These are phyloP conservation scores for Samia ricini DNA, from an alignment of 1,140 invertebrate species.

Conservation along the genomic window DNA sequence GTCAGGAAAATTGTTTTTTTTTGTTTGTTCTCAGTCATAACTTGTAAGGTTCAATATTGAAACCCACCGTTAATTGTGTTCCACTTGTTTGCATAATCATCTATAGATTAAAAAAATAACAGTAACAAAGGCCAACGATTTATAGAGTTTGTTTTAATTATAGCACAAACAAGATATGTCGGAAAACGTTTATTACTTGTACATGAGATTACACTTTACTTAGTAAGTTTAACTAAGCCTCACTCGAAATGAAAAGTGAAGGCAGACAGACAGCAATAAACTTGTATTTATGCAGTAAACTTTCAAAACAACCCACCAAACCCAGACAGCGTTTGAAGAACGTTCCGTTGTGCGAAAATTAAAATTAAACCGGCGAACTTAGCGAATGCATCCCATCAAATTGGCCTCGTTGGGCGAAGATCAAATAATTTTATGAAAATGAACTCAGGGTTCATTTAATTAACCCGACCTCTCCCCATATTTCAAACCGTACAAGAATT, in stretches of 20 bases:
- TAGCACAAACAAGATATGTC: conserved; percentile 1
- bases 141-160: neutral
- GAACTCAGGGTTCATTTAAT: conserved; percentile 70
- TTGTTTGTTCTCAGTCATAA: no score
- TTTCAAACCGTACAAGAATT: conserved; percentile 72
- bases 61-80: no score
- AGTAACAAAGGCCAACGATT: no score
- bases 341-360: conserved; percentile 44
- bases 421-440: conserved; percentile 74
- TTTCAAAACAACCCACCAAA: conserved; percentile 33
- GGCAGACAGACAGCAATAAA: conserved; percentile 54
- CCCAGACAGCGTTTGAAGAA: conserved; percentile 16
- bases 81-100: no score
- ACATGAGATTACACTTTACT: conserved; percentile 49
- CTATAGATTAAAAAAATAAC: no score
- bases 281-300: conserved; percentile 52
- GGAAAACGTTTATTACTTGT: conserved; percentile 30
- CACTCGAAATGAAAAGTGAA: conserved; percentile 44
- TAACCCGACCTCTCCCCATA: conserved; percentile 65
- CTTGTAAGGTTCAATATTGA: no score
- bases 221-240: conserved; percentile 35
- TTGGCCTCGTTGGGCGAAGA: conserved; percentile 53
- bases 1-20: no score
- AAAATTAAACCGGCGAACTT: conserved; percentile 52
- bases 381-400: conserved; percentile 52